These are phyloP conservation scores for Magallana gigas DNA, from an alignment of 1,140 invertebrate species.

Conservation along the genomic window DNA sequence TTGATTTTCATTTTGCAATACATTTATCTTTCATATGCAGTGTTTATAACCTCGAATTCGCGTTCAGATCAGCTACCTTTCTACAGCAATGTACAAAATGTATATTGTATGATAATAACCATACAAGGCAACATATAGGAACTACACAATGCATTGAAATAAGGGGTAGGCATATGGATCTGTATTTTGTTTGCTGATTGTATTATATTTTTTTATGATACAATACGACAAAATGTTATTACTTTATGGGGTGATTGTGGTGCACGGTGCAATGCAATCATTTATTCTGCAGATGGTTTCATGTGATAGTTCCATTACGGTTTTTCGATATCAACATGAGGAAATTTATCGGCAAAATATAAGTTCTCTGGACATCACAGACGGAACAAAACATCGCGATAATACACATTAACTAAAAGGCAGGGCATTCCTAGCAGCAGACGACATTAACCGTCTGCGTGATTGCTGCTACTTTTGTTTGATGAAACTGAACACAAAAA, in stretches of 20 bases:
- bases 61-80: too few relatives aligned
- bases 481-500: constrained; percentile 36
- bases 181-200: too few relatives aligned
- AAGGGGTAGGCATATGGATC: too few relatives aligned
- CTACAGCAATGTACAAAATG: too few relatives aligned
- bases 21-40: too few relatives aligned
- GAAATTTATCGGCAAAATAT: constrained; percentile 24
- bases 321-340: background rate
- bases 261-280: background rate
- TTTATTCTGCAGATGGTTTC: background rate
- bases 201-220: too few relatives aligned
- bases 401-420: constrained; percentile 23
- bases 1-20: too few relatives aligned
- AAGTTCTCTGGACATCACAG: background rate
- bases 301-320: background rate
- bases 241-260: background rate
- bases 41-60: too few relatives aligned
- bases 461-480: constrained; percentile 12
- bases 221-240: too few relatives aligned
- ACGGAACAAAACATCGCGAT: background rate
- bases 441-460: background rate
- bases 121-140: too few relatives aligned
- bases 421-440: background rate
- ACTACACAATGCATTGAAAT: too few relatives aligned
- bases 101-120: too few relatives aligned